Base-by-base conservation (phyloP, 1,140 invertebrate species). In the Drepana arcuata region DNA sequence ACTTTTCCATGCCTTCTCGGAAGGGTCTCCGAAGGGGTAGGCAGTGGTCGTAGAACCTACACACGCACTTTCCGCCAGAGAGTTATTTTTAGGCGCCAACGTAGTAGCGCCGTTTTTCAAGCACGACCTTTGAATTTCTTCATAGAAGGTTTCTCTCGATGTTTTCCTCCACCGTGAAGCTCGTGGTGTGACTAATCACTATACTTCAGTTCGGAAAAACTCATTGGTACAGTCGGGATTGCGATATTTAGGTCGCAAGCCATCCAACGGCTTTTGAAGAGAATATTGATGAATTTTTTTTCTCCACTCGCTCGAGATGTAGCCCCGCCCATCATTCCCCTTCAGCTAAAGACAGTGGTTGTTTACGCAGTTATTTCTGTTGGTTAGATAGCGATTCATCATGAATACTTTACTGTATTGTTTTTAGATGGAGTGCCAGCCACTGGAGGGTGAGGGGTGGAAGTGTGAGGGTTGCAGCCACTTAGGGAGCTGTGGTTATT, bases 321-420 rank as follows among this genome's bases (percentile, higher is more conserved):
- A 13, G 33, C 61, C 57, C 16, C 37, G 48, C 49, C 36, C 7
- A 6, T 16, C 28, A 23, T 24, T 34, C 60, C 63, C 68, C 60
- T 45, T n/a, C n/a, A 36, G 39, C 50, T 61, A 71, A 77, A 74
- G 62, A 67, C 62, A 48, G 58, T 29, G 53, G 53, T 51, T 70
- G 65, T 80, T 74, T 74, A 66, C 60, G 42, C 55, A 64, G 65
- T 78, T 81, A 78, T 77, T 71, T 72, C 69, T 78, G 73, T 81
- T 81, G 70, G 73, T 81, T 81, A 81, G 56, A 54, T 55, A 55
- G 42, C 71, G 58, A 81, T 81, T 81, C 77, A 73, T 78, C 70
- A 77, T 78, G 73, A 81, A 81, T 81, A 81, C 69, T 78, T 77
- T 68, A 77, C 48, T 55, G 68, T 75, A 81, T 81, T 78, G 77